Conservation (phyloP, 2,113 vertebrate species). For the Nycticebus coucang region DNA sequence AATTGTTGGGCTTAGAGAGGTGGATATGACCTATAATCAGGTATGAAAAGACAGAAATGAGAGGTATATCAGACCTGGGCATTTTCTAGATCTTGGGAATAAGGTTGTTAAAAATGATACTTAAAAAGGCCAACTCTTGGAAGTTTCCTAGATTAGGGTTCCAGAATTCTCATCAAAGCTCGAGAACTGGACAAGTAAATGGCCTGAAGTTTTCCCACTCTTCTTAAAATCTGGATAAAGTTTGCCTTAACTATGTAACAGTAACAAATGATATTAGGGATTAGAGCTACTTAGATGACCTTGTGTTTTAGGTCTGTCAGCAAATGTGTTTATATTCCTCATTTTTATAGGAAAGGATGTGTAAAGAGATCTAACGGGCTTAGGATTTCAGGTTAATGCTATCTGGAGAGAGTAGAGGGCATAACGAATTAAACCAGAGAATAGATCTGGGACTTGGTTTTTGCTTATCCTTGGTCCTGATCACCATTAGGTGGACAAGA, state of each 20-base stretch:
- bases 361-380: neutral
- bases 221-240: neutral
- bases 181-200: neutral
- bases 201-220: neutral
- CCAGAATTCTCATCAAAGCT: neutral
- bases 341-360: neutral
- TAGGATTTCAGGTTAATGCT: neutral
- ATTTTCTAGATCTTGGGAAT: neutral
- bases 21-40: neutral
- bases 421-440: neutral
- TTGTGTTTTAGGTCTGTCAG: neutral
- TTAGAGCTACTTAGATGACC: neutral
- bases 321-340: neutral
- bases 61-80: neutral
- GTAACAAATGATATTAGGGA: neutral
- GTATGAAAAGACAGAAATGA: neutral
- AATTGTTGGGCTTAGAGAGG: neutral
- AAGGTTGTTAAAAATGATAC: neutral
- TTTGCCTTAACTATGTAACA: neutral
- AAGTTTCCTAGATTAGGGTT: neutral
- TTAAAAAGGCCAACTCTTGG: neutral
- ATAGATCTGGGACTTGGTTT: neutral
- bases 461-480: neutral
- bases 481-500: neutral
- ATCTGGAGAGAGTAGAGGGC: neutral